phyloP scores from a whole-genome alignment of 1,140 invertebrate species.

The Halotydeus destructor region DNA sequence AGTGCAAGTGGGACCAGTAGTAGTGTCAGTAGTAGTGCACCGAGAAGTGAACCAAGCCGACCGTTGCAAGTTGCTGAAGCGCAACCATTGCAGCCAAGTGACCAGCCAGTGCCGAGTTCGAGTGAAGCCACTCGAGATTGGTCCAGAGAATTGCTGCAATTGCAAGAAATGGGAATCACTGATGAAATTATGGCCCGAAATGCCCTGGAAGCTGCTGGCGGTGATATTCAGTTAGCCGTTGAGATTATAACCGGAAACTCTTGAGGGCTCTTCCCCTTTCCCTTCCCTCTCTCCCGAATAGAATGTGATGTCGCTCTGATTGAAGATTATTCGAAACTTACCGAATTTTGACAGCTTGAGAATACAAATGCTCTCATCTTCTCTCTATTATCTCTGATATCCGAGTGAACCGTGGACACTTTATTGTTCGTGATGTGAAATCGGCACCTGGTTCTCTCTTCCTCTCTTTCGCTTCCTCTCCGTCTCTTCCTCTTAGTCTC shows the following conservation, averaged over 20 bases:
- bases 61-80: not conserved
- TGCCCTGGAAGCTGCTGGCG: slow-evolving; percentile 27
- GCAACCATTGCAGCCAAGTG: not conserved
- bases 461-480: too few species aligned
- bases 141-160: slow-evolving; percentile 24
- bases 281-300: too few species aligned
- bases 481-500: too few species aligned
- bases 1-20: slow-evolving; percentile 1
- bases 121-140: slow-evolving; percentile 3
- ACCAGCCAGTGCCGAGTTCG: not conserved
- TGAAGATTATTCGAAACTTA: too few species aligned
- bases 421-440: too few species aligned
- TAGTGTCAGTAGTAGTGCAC: not conserved
- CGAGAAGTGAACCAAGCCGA: not conserved
- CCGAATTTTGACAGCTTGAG: too few species aligned
- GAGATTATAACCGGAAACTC: slow-evolving; percentile 31
- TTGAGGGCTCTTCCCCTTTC: too few species aligned
- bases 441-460: too few species aligned
- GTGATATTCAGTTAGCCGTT: slow-evolving; percentile 28
- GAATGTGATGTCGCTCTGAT: too few species aligned
- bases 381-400: too few species aligned
- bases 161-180: slow-evolving; percentile 30
- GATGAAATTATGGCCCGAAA: slow-evolving; percentile 27
- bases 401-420: too few species aligned
- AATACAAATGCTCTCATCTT: too few species aligned